A percentile compares a stretch with the other conserved stretches of the same genome.
phyloP scores from a whole-genome alignment of 2,888 invertebrate genomes.

The Ichneumoninae sp. region DNA sequence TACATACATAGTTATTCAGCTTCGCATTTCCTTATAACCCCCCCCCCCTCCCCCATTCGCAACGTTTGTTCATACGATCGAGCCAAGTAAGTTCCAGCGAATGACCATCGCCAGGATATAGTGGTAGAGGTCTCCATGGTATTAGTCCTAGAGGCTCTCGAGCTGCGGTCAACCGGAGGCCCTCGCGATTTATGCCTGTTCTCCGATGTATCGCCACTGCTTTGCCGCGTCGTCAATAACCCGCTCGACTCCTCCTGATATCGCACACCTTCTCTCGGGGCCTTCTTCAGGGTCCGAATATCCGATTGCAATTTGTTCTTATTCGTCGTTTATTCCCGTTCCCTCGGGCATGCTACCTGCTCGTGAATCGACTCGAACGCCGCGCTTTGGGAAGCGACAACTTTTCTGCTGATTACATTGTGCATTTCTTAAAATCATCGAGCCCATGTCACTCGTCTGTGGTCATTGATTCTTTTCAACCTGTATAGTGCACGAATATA shows the following conservation, averaged over 20 bases:
- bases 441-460: background rate
- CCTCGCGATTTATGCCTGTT: slow-evolving; percentile 76
- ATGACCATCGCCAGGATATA: slow-evolving; percentile 56
- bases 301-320: slow-evolving; percentile 81
- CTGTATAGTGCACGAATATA: background rate
- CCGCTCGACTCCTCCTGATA: slow-evolving; percentile 72
- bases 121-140: slow-evolving; percentile 22
- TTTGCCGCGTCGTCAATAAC: slow-evolving; percentile 79
- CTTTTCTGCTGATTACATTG: background rate
- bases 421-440: background rate
- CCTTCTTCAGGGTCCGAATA: slow-evolving; percentile 78
- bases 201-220: slow-evolving; percentile 78
- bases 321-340: slow-evolving; percentile 70
- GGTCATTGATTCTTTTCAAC: background rate
- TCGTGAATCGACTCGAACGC: slow-evolving; percentile 46
- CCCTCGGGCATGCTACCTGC: slow-evolving; percentile 25
- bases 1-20: slow-evolving; percentile 16
- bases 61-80: slow-evolving; percentile 45
- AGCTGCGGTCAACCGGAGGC: slow-evolving; percentile 47
- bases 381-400: slow-evolving; percentile 20
- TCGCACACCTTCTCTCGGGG: slow-evolving; percentile 75
- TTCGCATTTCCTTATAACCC: slow-evolving; percentile 47
- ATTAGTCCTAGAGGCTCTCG: slow-evolving; percentile 45
- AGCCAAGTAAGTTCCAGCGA: slow-evolving; percentile 47
- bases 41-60: slow-evolving; percentile 15